phyloP scores from a whole-genome alignment of 2,888 invertebrate species.

The Tetragonisca angustula region DNA sequence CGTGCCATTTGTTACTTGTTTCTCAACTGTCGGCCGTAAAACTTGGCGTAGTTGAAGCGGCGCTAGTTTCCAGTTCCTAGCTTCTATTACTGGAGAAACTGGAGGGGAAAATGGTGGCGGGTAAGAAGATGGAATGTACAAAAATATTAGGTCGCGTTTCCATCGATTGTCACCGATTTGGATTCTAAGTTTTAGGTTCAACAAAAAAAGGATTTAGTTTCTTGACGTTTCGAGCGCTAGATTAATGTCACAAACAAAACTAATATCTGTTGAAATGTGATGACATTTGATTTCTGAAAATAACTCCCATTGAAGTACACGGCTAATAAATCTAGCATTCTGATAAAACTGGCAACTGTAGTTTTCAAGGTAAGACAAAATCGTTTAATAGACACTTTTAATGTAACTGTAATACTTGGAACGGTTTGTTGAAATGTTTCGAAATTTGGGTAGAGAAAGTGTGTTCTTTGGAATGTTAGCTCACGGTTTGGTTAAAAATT shows the following conservation, averaged over 20 bases:
- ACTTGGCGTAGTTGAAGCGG: conserved; percentile 2
- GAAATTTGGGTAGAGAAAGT: background rate
- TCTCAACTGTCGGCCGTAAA: conserved; percentile 8
- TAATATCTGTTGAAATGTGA: no score
- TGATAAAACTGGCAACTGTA: no score
- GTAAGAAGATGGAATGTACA: background rate
- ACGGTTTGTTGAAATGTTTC: background rate
- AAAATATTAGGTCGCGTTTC: background rate
- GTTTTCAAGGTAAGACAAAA: background rate
- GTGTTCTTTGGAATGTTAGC: background rate
- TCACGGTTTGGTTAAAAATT: background rate
- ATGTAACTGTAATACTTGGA: no score
- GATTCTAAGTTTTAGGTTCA: no score
- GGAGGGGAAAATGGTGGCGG: background rate
- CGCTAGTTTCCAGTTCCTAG: no score
- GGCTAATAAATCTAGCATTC: no score
- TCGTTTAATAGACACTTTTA: background rate
- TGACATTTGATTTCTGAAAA: no score
- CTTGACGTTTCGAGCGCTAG: no score
- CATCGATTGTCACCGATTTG: background rate
- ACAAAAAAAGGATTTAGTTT: no score
- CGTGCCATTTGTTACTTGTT: conserved; percentile 10
- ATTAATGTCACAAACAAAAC: no score
- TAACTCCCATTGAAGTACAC: background rate
- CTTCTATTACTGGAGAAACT: no score